A percentile compares a stretch with the other conserved stretches of the same genome.
These are phyloP conservation scores for Mirza zaza DNA, from an alignment of 2,113 vertebrate genomes.

Conservation along the genomic window DNA sequence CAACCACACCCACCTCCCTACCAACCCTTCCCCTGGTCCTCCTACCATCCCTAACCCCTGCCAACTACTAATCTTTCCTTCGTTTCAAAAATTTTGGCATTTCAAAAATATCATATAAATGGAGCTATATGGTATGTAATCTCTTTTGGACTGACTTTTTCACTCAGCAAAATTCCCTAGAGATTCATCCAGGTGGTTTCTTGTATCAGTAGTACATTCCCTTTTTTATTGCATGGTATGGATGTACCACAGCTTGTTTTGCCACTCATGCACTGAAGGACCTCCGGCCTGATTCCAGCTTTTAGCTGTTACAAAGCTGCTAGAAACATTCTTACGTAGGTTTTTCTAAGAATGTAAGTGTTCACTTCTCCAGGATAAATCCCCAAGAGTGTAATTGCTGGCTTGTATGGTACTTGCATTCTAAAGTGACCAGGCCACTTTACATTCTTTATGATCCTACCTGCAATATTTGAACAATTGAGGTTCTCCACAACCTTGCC, in stretches of 20 bases:
- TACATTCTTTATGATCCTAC: background rate
- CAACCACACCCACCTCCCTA: background rate
- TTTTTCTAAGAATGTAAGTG: background rate
- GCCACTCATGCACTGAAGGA: background rate
- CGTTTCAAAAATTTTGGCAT: background rate
- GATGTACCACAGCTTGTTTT: background rate
- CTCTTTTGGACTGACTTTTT: background rate
- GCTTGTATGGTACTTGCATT: background rate
- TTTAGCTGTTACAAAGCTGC: background rate
- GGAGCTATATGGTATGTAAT: background rate
- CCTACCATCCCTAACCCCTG: background rate
- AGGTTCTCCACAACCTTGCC: background rate
- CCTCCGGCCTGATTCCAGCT: background rate
- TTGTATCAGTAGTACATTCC: background rate
- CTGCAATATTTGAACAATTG: accelerated
- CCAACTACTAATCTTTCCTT: background rate
- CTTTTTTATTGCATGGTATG: background rate
- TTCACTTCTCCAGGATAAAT: background rate
- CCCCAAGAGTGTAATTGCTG: background rate
- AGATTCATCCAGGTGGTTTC: background rate
- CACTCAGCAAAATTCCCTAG: slow-evolving; percentile 15
- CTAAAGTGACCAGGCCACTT: background rate
- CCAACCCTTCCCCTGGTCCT: background rate
- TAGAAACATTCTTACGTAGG: background rate
- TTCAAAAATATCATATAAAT: background rate